A percentile compares a stretch with the other conserved stretches of the same genome.
phyloP scores from a whole-genome alignment of 2,113 vertebrate genomes.

The Brachyhypopomus occidentalis region DNA sequence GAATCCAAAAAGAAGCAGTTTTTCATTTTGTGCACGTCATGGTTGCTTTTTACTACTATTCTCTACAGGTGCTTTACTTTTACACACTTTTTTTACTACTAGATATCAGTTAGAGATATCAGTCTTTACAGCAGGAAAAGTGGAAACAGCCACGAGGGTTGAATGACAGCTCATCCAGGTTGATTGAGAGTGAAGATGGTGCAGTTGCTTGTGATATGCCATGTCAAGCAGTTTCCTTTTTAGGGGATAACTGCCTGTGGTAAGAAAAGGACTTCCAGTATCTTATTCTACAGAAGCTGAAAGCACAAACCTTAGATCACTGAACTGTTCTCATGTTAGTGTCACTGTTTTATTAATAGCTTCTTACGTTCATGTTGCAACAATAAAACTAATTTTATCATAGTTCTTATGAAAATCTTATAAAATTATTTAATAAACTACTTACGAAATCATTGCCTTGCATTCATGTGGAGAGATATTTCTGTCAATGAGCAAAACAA shows the following conservation, averaged over 20 bases:
- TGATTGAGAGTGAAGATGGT: neutral
- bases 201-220: neutral
- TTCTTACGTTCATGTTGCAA: neutral
- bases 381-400: neutral
- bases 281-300: neutral
- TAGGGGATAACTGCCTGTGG: neutral
- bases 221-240: neutral
- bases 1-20: neutral
- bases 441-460: neutral
- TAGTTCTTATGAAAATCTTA: no score
- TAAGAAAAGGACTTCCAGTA: neutral
- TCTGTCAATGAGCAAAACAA: neutral
- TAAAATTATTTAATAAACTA: neutral
- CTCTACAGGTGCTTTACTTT: no score
- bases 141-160: neutral
- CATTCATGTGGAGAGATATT: neutral
- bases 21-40: no score
- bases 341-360: neutral
- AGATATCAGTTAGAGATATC: neutral
- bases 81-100: no score
- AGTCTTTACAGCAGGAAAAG: neutral
- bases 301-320: neutral
- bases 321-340: neutral
- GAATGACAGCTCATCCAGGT: no score
- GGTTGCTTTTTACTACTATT: no score